Evolutionary conservation across 2,888 invertebrate species (phyloP).

Genomic region (Drosophila diplacantha): DNA sequence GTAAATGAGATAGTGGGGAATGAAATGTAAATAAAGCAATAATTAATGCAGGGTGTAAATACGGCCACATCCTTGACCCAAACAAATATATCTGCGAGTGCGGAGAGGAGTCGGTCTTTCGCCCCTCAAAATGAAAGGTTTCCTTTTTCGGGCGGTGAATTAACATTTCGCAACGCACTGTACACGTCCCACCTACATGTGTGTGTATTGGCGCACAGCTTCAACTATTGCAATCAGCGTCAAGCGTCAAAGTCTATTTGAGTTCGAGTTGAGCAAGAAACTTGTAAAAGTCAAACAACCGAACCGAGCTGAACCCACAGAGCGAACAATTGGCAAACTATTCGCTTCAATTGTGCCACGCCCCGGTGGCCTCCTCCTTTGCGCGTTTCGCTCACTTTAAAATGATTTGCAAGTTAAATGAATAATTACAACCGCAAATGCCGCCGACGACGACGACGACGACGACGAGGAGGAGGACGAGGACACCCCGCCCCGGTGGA

Average conservation of each 20-base stretch:
- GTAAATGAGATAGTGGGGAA: constrained; percentile 7
- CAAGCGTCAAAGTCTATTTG: constrained; percentile 71
- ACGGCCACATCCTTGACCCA: constrained; percentile 6
- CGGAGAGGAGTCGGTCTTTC: neutral
- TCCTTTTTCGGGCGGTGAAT: neutral
- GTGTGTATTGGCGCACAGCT: constrained; percentile 9
- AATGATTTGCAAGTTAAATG: constrained; percentile 71
- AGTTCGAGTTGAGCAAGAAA: constrained; percentile 55
- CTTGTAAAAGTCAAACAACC: constrained; percentile 66
- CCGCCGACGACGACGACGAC: constrained; percentile 6
- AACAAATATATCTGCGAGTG: neutral
- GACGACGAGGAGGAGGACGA: constrained; percentile 5
- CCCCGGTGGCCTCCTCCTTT: constrained; percentile 1
- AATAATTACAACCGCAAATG: constrained; percentile 69
- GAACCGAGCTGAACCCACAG: constrained; percentile 23
- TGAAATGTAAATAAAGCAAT: constrained; percentile 4
- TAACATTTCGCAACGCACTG: constrained; percentile 24
- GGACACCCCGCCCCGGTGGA: constrained; percentile 9
- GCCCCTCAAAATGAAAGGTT: neutral
- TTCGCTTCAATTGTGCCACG: constrained; percentile 64
- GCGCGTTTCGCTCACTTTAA: constrained; percentile 44
- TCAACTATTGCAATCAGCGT: constrained; percentile 67
- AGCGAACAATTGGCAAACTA: constrained; percentile 67
- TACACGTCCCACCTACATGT: neutral
- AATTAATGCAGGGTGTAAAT: neutral